Evolutionary conservation across 1,140 invertebrate genomes (phyloP).

Genomic region (Hermetia illucens): DNA sequence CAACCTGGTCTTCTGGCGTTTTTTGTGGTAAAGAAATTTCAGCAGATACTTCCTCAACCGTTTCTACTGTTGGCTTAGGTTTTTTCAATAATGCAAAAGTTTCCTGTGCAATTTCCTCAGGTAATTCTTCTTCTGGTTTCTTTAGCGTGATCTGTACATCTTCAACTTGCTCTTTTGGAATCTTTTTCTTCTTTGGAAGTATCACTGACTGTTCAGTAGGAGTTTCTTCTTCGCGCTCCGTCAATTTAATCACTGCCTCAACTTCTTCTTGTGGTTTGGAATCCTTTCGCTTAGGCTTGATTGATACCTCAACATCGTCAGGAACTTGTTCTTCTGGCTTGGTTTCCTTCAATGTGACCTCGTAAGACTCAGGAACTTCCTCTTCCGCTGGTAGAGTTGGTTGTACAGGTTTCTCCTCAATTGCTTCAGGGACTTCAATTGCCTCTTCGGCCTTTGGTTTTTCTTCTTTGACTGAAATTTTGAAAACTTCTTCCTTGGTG

Average conservation of each 20-base stretch:
- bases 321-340: slow-evolving; percentile 6
- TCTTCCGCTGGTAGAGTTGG: slow-evolving; percentile 7
- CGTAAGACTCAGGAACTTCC: slow-evolving; percentile 4
- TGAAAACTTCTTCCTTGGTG: slow-evolving; percentile 2
- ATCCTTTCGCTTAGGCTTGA: not conserved
- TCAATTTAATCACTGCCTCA: not conserved
- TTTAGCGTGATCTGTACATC: slow-evolving; percentile 7
- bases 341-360: slow-evolving; percentile 9
- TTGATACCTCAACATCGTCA: not conserved
- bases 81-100: slow-evolving; percentile 10
- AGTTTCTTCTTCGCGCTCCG: slow-evolving; percentile 11
- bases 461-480: slow-evolving; percentile 2
- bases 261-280: not conserved
- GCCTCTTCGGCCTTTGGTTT: slow-evolving; percentile 8
- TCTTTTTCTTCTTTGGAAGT: slow-evolving; percentile 17
- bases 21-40: slow-evolving; percentile 1
- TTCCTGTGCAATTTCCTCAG: slow-evolving; percentile 19
- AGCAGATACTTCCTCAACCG: not conserved
- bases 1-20: slow-evolving; percentile 7
- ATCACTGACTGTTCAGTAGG: slow-evolving; percentile 16
- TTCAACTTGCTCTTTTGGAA: slow-evolving; percentile 13
- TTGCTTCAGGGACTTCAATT: slow-evolving; percentile 10
- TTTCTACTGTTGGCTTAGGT: slow-evolving; percentile 13
- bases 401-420: slow-evolving; percentile 1
- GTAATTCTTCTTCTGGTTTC: slow-evolving; percentile 10